Conservation (phyloP, 2,113 vertebrate genomes). For the Tinamus guttatus region DNA sequence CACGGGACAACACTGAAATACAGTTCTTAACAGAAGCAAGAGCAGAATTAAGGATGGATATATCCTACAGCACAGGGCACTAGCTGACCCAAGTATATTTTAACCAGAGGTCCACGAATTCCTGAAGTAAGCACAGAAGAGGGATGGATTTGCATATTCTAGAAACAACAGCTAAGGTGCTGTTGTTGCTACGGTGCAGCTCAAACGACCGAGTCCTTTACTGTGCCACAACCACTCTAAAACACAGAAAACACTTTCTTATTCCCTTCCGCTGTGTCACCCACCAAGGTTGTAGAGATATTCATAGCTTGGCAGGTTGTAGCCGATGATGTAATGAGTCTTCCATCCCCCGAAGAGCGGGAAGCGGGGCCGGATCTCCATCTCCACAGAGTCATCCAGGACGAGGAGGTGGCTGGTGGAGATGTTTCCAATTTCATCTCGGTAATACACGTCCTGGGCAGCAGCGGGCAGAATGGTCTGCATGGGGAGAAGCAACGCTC, state of each 20-base stretch:
- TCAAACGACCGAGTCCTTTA: not conserved
- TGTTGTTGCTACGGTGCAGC: not conserved
- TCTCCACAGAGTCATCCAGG: conserved; percentile 96
- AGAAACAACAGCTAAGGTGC: conserved; percentile 17
- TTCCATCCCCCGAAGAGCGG: conserved; percentile 98
- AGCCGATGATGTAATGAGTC: conserved; percentile 97
- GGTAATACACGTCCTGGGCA: conserved; percentile 97
- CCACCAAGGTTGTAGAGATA: conserved; percentile 96
- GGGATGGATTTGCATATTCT: not conserved
- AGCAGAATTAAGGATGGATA: not conserved
- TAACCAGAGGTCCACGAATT: not conserved
- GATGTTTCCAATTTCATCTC: conserved; percentile 98
- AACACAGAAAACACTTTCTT: not conserved
- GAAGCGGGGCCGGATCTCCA: conserved; percentile 96
- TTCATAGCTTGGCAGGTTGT: conserved; percentile 98
- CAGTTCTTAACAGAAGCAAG: not conserved
- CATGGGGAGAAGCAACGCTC: not conserved
- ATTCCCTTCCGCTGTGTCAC: conserved; percentile 18
- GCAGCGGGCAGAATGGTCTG: conserved; percentile 99
- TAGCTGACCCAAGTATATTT: not conserved
- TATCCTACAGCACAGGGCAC: not conserved
- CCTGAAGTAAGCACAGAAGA: not conserved
- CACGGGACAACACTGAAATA: not conserved
- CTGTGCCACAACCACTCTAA: not conserved
- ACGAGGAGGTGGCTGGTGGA: conserved; percentile 97